phyloP scores from a whole-genome alignment of 2,113 vertebrate species.

The Seriola dumerili region DNA sequence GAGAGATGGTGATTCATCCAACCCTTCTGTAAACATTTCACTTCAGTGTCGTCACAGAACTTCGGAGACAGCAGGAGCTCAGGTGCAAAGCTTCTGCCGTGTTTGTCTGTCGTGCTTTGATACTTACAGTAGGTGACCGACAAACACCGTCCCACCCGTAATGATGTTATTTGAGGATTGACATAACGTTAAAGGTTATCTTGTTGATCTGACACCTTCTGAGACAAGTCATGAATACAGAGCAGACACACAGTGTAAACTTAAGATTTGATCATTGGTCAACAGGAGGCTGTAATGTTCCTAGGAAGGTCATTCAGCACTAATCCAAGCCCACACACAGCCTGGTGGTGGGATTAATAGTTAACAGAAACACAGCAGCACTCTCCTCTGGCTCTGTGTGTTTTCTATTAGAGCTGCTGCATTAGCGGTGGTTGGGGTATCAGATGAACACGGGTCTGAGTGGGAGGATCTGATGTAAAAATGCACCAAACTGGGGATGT shows the following conservation, averaged over 20 bases:
- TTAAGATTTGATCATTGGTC: conserved; percentile 24
- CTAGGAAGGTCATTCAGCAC: conserved; percentile 47
- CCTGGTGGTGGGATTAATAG: conserved; percentile 78
- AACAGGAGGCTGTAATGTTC: conserved; percentile 35
- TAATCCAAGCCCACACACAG: conserved; percentile 43
- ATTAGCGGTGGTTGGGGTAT: conserved; percentile 61
- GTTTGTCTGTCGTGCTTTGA: not conserved
- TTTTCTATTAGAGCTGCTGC: conserved; percentile 75
- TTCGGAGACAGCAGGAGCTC: conserved; percentile 43
- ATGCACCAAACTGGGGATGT: conserved; percentile 66
- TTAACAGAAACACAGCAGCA: conserved; percentile 77
- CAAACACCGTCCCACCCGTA: conserved; percentile 31
- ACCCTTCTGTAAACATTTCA: conserved; percentile 70
- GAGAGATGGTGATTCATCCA: conserved; percentile 40
- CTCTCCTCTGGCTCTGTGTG: conserved; percentile 39
- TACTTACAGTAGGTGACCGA: not conserved
- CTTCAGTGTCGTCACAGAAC: conserved; percentile 23
- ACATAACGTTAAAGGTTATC: conserved; percentile 13
- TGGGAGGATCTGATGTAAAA: conserved; percentile 62
- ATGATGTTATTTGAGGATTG: not conserved
- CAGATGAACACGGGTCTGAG: conserved; percentile 35
- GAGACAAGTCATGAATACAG: not conserved
- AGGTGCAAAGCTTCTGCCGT: conserved; percentile 2
- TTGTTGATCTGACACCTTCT: conserved; percentile 10
- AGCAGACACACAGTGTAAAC: not conserved